Evolutionary conservation across 2,888 invertebrate species (phyloP).

Genomic region (Andrena trimmerana): DNA sequence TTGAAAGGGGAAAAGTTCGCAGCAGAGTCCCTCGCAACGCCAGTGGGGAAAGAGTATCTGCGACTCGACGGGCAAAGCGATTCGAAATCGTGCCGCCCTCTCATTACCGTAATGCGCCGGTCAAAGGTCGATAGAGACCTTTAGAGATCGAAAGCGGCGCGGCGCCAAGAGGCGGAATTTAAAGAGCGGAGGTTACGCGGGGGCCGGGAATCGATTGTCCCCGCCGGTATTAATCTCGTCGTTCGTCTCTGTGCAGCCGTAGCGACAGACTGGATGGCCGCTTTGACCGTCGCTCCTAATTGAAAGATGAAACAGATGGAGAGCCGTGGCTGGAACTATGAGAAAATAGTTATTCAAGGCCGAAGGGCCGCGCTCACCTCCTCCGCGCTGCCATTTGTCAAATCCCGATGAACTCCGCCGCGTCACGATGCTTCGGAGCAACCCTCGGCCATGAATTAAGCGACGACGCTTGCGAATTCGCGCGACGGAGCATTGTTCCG

Average conservation of each 20-base stretch:
- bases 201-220: slow-evolving; percentile 61
- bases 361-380: slow-evolving; percentile 29
- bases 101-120: slow-evolving; percentile 48
- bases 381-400: slow-evolving; percentile 42
- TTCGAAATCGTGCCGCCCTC: slow-evolving; percentile 41
- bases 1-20: slow-evolving; percentile 8
- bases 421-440: slow-evolving; percentile 11
- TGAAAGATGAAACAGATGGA: slow-evolving; percentile 56
- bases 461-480: slow-evolving; percentile 31
- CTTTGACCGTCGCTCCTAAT: slow-evolving; percentile 72
- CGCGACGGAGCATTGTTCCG: slow-evolving; percentile 58
- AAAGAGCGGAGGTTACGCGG: slow-evolving; percentile 31
- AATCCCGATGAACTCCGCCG: slow-evolving; percentile 31
- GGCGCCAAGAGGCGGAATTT: slow-evolving; percentile 30
- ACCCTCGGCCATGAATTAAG: slow-evolving; percentile 39
- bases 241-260: slow-evolving; percentile 23
- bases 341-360: slow-evolving; percentile 71
- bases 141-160: background rate
- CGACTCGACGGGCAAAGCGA: slow-evolving; percentile 4
- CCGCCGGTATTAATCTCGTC: slow-evolving; percentile 65
- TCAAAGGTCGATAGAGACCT: slow-evolving; percentile 23
- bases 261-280: slow-evolving; percentile 54
- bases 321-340: slow-evolving; percentile 24
- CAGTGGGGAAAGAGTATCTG: background rate
- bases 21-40: background rate